Evolutionary conservation across 2,797 vertebrate species (phyloP), one percentile per base, ranked within the genome.

Genomic region (Spheniscus humboldti): DNA sequence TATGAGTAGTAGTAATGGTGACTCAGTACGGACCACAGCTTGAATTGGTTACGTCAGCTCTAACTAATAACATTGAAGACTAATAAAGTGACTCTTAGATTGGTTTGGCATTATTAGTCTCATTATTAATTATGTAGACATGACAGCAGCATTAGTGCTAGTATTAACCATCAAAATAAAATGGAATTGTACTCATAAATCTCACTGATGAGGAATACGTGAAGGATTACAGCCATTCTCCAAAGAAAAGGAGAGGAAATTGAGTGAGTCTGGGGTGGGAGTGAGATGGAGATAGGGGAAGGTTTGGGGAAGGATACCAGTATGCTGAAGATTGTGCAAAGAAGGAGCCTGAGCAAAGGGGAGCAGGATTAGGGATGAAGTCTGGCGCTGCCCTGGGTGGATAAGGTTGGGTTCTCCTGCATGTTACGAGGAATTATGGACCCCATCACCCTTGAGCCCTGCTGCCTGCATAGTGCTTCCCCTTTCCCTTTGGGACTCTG

Each of bases 101-200:
- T 85, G 57, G 57, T 74, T 96, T 92, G 81, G 96, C 64, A 57
- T 94, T 97, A 94, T 97, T 96, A 91, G 67, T 90, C 63, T 88
- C 2, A 8, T 95, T 96, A 95, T 95, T 97, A 97, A 97, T 97
- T 97, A 96, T 79, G 90, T 81, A 88, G 93, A 97, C 81, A 87
- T 79, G 96, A 93, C 88, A 86, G 93, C 73, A 63, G 39, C 85
- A 92, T 96, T 96, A 95, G 80, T 62, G 63, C 86, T 90, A 63
- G 80, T 78, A 96, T 94, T 96, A 97, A 71, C 86, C 41, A 88
- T 96, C 92, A 96, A 97, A 97, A 96, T 94, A 91, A 93, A 97
- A 91, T 50, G 43, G 72, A 94, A 94, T 95, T 97, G 78, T 90
- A 59, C 60, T 94, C 89, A 91, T 96, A 95, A 96, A 97, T 97